Evolutionary conservation across 2,113 vertebrate genomes (phyloP).

Genomic region (Tyto alba): DNA sequence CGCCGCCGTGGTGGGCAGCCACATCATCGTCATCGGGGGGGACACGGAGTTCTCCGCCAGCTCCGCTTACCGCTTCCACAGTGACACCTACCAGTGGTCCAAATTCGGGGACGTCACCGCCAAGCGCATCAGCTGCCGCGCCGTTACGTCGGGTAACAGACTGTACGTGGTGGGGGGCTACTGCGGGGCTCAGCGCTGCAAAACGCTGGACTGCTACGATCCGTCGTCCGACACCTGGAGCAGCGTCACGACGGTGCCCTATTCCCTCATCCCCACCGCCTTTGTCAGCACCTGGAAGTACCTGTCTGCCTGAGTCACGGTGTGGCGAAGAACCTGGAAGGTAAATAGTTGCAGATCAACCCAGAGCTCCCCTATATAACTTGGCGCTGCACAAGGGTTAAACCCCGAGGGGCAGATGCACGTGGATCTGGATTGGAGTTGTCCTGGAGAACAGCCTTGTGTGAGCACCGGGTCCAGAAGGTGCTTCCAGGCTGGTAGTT

Average conservation of each 20-base stretch:
- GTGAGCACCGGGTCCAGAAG: not conserved
- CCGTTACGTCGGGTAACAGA: constrained; percentile 80
- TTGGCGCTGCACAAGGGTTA: not conserved
- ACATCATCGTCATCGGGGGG: constrained; percentile 81
- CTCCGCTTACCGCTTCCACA: constrained; percentile 83
- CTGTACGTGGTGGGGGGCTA: constrained; percentile 84
- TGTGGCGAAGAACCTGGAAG: rapidly evolving
- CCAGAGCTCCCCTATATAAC: not conserved
- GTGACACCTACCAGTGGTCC: constrained; percentile 81
- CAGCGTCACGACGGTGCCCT: constrained; percentile 79
- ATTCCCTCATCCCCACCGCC: constrained; percentile 80
- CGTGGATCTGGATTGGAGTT: not conserved
- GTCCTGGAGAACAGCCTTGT: no score
- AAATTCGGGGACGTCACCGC: constrained; percentile 80
- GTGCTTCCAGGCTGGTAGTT: not conserved
- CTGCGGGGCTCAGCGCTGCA: constrained; percentile 81
- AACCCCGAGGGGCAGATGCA: not conserved
- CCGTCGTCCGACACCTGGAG: constrained; percentile 77
- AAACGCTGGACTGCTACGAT: constrained; percentile 82
- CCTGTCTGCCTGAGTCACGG: constrained; percentile 53
- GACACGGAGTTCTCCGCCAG: constrained; percentile 82
- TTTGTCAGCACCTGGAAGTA: constrained; percentile 87
- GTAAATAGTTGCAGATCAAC: not conserved
- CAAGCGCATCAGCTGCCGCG: constrained; percentile 82
- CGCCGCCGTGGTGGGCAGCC: constrained; percentile 76